Conservation (phyloP, 2,888 invertebrate species). For the Diadromus collaris region DNA sequence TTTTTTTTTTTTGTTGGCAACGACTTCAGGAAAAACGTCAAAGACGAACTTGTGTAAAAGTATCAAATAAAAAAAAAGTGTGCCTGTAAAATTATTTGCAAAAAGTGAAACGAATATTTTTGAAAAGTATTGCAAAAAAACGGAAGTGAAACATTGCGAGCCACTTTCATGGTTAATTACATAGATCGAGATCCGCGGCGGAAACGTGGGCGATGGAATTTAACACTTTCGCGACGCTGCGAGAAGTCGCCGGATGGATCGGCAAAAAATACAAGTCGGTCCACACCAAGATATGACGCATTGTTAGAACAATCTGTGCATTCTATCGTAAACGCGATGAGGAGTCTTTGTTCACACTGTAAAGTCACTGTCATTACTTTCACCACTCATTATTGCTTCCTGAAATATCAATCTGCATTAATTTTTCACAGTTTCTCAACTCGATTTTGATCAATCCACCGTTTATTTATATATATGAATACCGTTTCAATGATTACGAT, state of each 20-base stretch:
- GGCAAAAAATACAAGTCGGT: conserved; percentile 16
- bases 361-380: conserved; percentile 56
- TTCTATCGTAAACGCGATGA: conserved; percentile 38
- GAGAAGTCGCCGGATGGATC: conserved; percentile 23
- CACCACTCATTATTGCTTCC: conserved; percentile 39
- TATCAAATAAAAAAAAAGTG: background rate
- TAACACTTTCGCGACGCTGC: conserved; percentile 29
- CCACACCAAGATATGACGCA: conserved; percentile 31
- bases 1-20: too few relatives aligned
- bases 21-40: too few relatives aligned
- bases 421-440: background rate
- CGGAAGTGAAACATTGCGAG: conserved; percentile 29
- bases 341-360: conserved; percentile 43
- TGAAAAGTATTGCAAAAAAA: background rate
- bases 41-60: too few relatives aligned
- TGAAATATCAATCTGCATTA: conserved; percentile 35
- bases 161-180: conserved; percentile 50
- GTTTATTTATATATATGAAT: background rate
- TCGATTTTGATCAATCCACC: too few relatives aligned
- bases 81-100: background rate
- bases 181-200: conserved; percentile 37
- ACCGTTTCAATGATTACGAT: background rate
- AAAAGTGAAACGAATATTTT: background rate
- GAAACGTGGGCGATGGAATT: conserved; percentile 30
- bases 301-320: conserved; percentile 56